Base-by-base conservation (phyloP, 2,113 vertebrate genomes). In the Silurus meridionalis region DNA sequence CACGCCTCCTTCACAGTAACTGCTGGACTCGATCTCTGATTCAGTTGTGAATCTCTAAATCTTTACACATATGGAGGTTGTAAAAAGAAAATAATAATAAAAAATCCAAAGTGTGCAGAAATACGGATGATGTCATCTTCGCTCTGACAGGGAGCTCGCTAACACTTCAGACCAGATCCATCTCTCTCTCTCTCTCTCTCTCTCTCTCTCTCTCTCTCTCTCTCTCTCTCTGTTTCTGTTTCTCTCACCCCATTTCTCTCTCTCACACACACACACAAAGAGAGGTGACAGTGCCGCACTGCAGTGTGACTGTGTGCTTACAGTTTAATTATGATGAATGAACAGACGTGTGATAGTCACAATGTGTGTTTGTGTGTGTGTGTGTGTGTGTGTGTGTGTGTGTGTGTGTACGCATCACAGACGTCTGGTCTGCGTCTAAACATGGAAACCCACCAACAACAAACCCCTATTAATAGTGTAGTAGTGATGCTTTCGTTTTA, bases 241-340 rank as follows among this genome's bases (percentile, higher is more conserved):
- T 37, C 2, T 37, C 37, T 37, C 37, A 37, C 37, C 0, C 37
- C 37, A 37, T 37, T 46, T 9, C 48, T 23, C 17, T 50, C 46
- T 25, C 13, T 7, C 75, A 8, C 52, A 17, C 50, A 25, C 69
- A 84, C 57, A 61, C 57, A 80, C 67, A 53, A 14, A 48, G 28
- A 69, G 84, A 85, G 84, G 75, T 85, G 84, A 85, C 74, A 57
- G 85, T 89, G 85, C 88, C 86, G 83, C 83, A 81, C 85, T 85
- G 88, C 85, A 89, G 85, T 82, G 83, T 89, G 82, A 78, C 61
- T 57, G 61, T 83, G n/a, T 53, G 85, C 77, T 78, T 55, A 60
- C 83, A 64, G 66, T 86, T 79, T 85, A 86, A 85, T 85, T 82
- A 87, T 89, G 85, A 87, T 85, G 85, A 89, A 89, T 87, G 85